Percentiles rank a stretch among this genome's conserved stretches.
phyloP scores from a whole-genome alignment of 2,888 invertebrate species.

The Helobdella robusta region DNA sequence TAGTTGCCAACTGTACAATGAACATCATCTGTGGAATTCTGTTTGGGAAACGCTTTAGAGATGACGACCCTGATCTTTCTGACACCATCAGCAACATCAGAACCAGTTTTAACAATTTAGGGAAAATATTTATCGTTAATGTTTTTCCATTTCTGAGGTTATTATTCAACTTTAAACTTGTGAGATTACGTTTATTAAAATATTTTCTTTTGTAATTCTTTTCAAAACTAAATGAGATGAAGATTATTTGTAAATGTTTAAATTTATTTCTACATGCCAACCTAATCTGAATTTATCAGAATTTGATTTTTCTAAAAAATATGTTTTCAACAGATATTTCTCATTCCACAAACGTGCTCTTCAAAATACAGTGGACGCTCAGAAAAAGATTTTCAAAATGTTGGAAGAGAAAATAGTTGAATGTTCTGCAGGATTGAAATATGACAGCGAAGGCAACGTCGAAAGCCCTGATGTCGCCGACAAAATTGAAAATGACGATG shows the following conservation, averaged over 20 bases:
- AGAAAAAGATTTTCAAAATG: background rate
- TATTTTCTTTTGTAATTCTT: no score
- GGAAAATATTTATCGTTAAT: background rate
- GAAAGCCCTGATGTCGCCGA: no score
- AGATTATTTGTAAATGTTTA: no score
- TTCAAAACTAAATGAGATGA: no score
- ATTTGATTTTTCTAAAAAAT: no score
- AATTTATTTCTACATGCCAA: no score
- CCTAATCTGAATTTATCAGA: no score
- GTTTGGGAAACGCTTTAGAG: slow-evolving; percentile 6
- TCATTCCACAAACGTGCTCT: background rate
- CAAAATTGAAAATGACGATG: no score
- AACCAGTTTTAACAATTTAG: slow-evolving; percentile 3
- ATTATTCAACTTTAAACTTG: background rate
- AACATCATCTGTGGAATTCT: slow-evolving; percentile 15
- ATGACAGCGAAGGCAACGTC: no score
- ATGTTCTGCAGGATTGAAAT: background rate
- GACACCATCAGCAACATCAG: background rate
- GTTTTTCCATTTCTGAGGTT: background rate
- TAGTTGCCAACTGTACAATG: slow-evolving; percentile 8
- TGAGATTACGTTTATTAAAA: no score
- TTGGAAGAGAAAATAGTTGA: background rate
- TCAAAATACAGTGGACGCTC: background rate
- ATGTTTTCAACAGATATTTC: background rate
- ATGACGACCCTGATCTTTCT: slow-evolving; percentile 10